Base-by-base conservation (phyloP, 2,888 invertebrate genomes). In the Arctia plantaginis region DNA sequence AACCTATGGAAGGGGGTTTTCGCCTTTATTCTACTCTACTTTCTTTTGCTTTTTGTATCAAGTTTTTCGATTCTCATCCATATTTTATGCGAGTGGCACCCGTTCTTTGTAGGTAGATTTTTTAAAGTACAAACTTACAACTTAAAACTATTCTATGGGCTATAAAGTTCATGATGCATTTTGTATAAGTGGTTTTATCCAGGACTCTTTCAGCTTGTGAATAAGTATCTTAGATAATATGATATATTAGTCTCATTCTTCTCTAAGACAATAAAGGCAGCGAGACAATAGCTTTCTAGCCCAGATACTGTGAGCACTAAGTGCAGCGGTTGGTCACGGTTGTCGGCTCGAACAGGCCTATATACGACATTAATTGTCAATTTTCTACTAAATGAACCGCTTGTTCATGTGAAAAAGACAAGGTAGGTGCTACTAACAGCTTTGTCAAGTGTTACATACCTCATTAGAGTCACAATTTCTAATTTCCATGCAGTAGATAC, bases 341-440 rank as follows among this genome's bases (percentile, higher is more conserved):
- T 67, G 71, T 70, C 66, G 75, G n/a, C 69, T 68, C 59, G 76
- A 72, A 65, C 75, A 77, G 81, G 70, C 79, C 77, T 80, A 77
- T 77, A 77, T 74, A 68, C 76, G 72, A 35, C 47, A 30, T 74
- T 87, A 87, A 87, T 87, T 87, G 82, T 68, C 80, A 82, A 82
- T 68, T 87, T 86, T 87, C 86, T 82, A 86, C 13, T 69, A 66
- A 72, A 75, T 75, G 39, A 69, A 72, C 64, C 10, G 23, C 23
- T 62, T 70, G 30, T 62, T 41, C 27, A 62, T 30, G 20, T 62
- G 70, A 62, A 41, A 62, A 70, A 33, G 33, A 47, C 30, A 27
- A 39, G 23, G 13, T 35, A n/a, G 59, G 10, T 39, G n/a, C 27
- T 59, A 27, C 35, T 4, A 27, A 18, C 8, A 2, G 20, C 20